Percentiles rank a stretch among this genome's conserved stretches.
phyloP scores from a whole-genome alignment of 1,140 invertebrate species.

The Solenopsis fugax region DNA sequence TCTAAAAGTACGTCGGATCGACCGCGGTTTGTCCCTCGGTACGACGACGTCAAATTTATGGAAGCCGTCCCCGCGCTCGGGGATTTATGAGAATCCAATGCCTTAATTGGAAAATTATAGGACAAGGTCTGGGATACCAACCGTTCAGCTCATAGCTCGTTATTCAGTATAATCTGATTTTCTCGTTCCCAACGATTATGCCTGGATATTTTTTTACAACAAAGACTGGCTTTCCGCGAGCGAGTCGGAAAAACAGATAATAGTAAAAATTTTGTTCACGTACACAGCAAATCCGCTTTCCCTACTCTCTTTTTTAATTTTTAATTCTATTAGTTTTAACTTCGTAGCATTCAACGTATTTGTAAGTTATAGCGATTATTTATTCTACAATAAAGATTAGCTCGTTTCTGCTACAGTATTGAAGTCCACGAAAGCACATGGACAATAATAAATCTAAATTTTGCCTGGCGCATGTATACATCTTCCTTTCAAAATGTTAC shows the following conservation, averaged over 20 bases:
- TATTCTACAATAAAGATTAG: not conserved
- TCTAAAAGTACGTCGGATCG: slow-evolving; percentile 77
- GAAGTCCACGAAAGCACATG: too few species aligned
- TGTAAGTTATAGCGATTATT: not conserved
- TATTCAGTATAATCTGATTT: slow-evolving; percentile 74
- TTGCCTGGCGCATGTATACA: too few species aligned
- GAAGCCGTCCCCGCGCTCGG: slow-evolving; percentile 71
- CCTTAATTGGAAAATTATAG: slow-evolving; percentile 84
- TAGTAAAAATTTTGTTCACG: not conserved
- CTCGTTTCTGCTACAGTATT: not conserved
- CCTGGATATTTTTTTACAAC: slow-evolving; percentile 62
- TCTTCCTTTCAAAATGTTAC: too few species aligned
- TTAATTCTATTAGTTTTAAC: slow-evolving; percentile 9
- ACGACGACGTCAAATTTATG: slow-evolving; percentile 80
- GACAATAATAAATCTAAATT: too few species aligned
- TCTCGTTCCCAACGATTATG: slow-evolving; percentile 25
- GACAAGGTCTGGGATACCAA: slow-evolving; percentile 76
- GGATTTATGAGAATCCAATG: slow-evolving; percentile 82
- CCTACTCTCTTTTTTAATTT: not conserved
- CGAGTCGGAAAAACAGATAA: not conserved
- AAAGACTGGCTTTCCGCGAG: not conserved
- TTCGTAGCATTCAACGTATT: not conserved
- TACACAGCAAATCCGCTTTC: not conserved
- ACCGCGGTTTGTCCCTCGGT: slow-evolving; percentile 78
- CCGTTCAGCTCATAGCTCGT: slow-evolving; percentile 57